Percentiles rank a stretch among this genome's conserved stretches.
These are phyloP conservation scores for Drosophila azteca DNA, from an alignment of 1,140 invertebrate species.

Conservation along the genomic window DNA sequence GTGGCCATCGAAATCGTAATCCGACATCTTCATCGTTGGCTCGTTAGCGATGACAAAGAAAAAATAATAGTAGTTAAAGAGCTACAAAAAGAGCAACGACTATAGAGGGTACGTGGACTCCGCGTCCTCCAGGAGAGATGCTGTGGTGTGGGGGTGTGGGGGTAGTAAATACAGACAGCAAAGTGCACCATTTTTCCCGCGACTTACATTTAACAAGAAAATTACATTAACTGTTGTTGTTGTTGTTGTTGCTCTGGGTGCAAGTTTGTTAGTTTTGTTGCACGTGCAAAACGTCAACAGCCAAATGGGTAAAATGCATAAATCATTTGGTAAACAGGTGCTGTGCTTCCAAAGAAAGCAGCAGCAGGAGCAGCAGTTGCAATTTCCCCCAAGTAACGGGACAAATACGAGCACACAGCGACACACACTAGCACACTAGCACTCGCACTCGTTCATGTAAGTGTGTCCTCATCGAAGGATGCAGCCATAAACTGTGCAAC, in stretches of 20 bases:
- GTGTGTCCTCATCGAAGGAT: background rate
- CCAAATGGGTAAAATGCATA: slow-evolving; percentile 65
- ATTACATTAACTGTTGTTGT: slow-evolving; percentile 56
- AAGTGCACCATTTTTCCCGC: slow-evolving; percentile 42
- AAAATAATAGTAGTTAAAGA: background rate
- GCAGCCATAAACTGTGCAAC: slow-evolving; percentile 6
- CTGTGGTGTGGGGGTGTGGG: no score
- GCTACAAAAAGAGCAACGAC: slow-evolving; percentile 34
- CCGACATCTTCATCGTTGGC: no score
- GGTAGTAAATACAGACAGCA: slow-evolving; percentile 24
- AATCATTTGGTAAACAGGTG: slow-evolving; percentile 63
- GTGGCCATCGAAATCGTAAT: no score
- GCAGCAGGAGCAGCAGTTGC: slow-evolving; percentile 17
- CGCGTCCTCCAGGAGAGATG: no score
- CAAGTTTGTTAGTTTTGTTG: slow-evolving; percentile 32
- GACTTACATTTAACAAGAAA: slow-evolving; percentile 59
- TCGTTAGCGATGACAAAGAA: no score
- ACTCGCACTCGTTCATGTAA: background rate
- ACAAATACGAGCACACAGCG: slow-evolving; percentile 2
- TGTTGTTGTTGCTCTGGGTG: slow-evolving; percentile 21
- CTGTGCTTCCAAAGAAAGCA: slow-evolving; percentile 39
- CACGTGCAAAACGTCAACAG: slow-evolving; percentile 38
- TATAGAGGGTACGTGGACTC: background rate
- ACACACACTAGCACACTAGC: slow-evolving; percentile 5
- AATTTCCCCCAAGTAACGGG: slow-evolving; percentile 51